A percentile compares a stretch with the other conserved stretches of the same genome.
Evolutionary conservation across 2,888 invertebrate species (phyloP).

Genomic region (Lithophane ornitopus): DNA sequence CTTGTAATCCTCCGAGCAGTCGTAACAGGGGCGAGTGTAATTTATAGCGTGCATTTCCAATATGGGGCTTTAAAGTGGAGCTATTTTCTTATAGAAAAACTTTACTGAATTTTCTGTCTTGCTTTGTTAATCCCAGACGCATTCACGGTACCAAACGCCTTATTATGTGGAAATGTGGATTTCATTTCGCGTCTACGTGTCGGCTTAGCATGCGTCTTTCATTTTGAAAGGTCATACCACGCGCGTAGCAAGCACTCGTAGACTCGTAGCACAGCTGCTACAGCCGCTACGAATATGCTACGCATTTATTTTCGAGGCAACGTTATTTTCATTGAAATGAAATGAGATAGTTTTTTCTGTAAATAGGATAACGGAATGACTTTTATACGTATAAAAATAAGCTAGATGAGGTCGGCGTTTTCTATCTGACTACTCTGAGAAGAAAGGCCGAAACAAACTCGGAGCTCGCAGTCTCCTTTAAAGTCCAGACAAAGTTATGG

Average conservation of each 20-base stretch:
- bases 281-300: conserved; percentile 34
- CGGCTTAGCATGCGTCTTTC: conserved; percentile 31
- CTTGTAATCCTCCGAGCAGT: conserved; percentile 11
- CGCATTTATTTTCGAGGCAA: conserved; percentile 24
- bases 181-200: neutral
- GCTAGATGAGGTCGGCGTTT: too few relatives aligned
- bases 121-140: neutral
- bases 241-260: conserved; percentile 26
- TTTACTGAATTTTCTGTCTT: neutral
- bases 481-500: too few relatives aligned
- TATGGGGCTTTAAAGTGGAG: conserved; percentile 18
- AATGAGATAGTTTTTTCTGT: too few relatives aligned
- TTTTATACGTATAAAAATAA: too few relatives aligned
- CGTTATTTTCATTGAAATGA: neutral
- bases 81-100: conserved; percentile 6
- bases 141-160: conserved; percentile 2
- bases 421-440: too few relatives aligned
- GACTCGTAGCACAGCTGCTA: conserved; percentile 35
- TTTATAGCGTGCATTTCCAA: conserved; percentile 37
- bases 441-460: too few relatives aligned
- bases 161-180: neutral
- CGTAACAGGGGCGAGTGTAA: conserved; percentile 31
- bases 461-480: too few relatives aligned
- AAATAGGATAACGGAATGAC: too few relatives aligned
- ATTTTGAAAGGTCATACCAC: conserved; percentile 1